phyloP scores from a whole-genome alignment of 2,888 invertebrate genomes.

The Dermolepida albohirtum region DNA sequence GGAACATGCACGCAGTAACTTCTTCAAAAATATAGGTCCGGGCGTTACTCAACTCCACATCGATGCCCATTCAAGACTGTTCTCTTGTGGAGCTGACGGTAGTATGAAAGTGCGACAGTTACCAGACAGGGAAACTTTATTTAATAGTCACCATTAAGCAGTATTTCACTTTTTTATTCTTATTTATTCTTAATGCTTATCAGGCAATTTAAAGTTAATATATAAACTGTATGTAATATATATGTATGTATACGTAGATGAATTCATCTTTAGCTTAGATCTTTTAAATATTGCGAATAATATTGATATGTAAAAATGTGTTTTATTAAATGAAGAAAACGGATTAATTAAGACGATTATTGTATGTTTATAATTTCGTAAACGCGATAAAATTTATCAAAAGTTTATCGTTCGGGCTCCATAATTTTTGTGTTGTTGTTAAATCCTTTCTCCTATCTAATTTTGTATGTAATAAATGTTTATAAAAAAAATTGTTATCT shows the following conservation, averaged over 20 bases:
- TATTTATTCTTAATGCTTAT: neutral
- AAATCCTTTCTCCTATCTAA: neutral
- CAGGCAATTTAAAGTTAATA: neutral
- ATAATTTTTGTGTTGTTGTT: constrained; percentile 14
- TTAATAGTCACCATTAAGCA: constrained; percentile 45
- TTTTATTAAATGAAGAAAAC: too few species aligned
- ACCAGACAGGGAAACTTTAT: constrained; percentile 77
- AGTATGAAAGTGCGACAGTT: constrained; percentile 97
- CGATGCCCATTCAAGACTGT: constrained; percentile 88
- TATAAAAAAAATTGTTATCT: neutral
- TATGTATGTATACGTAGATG: too few species aligned
- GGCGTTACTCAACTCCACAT: constrained; percentile 96
- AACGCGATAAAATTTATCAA: neutral
- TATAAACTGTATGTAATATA: too few species aligned
- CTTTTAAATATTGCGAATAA: too few species aligned
- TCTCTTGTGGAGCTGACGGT: constrained; percentile 99
- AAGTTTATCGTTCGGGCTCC: neutral
- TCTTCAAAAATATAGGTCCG: constrained; percentile 97
- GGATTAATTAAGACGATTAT: too few species aligned
- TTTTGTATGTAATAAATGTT: constrained; percentile 17
- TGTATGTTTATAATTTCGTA: neutral
- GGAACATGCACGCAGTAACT: constrained; percentile 95
- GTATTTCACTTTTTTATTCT: constrained; percentile 11
- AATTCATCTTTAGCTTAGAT: too few species aligned
- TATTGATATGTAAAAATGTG: too few species aligned